Evolutionary conservation across 2,797 vertebrate species (phyloP), one percentile per base, ranked within the genome.

Genomic region (Cacajao melanocephalus): DNA sequence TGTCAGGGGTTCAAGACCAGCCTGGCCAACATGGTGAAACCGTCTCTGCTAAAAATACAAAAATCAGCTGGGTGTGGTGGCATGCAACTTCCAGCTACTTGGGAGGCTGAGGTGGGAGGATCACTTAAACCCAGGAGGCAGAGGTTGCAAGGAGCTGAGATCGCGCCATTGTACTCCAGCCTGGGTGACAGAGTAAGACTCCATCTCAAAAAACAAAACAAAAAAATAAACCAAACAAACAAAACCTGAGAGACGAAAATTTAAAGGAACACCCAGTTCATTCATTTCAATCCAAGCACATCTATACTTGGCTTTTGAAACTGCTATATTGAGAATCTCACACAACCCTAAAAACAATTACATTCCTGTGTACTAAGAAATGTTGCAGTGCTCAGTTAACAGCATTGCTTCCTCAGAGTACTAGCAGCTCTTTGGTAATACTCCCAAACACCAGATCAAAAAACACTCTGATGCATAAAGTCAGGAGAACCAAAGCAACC

Each of bases 271-370:
- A 82, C 13, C 24, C 24, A n/a, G 50, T 90, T 22, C 81, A 92
- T 92, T 94, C 81, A 92, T 92, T 94, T 95, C 44, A 93, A 90
- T 81, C 3, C 19, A 93, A 84, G 78, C 7, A 28, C 5, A 44
- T 30, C 19, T 73, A 33, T 57, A 78, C 58, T 83, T 46, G 75
- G 73, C 58, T 81, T 94, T 2, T 57, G n/a, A 94, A 17, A 95
- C 10, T 85, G 48, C 30, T 90, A 39, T 44, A 48, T 2, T 55
- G 1, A 39, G 70, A 81, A 15, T 44, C 48, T 78, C 4, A 19
- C 26, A 94, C 22, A 78, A 30, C 28, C 55, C 50, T 22, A 82
- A 67, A 96, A 79, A 36, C 44, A 94, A 79, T 86, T 41, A 89
- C 17, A 91, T 52, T 92, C 57, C 19, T 57, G 50, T 6, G 30